Conservation (phyloP, 1,140 invertebrate species). For the Eciton burchellii region DNA sequence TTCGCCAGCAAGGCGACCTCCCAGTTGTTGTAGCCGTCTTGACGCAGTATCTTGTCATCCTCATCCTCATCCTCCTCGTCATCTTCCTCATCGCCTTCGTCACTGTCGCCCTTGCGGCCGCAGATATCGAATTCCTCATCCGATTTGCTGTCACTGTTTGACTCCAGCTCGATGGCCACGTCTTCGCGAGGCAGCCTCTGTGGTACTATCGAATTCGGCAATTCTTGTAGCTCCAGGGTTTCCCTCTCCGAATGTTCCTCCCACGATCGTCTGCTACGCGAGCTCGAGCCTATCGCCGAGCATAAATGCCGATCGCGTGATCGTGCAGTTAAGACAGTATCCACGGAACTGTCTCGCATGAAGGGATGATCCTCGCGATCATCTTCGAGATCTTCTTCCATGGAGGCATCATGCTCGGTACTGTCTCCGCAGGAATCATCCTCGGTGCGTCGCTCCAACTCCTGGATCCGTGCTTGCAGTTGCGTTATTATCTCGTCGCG, state of each 20-base stretch:
- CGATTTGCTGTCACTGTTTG: conserved; percentile 82
- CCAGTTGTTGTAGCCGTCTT: conserved; percentile 89
- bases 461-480: conserved; percentile 90
- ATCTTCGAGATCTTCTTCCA: conserved; percentile 78
- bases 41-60: conserved; percentile 75
- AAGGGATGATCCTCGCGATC: conserved; percentile 86
- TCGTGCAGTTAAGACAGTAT: conserved; percentile 85
- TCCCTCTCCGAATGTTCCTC: conserved; percentile 87
- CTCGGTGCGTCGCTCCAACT: conserved; percentile 86
- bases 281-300: conserved; percentile 79
- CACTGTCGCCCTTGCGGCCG: conserved; percentile 72
- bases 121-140: conserved; percentile 70
- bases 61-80: conserved; percentile 49
- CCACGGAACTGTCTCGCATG: conserved; percentile 87
- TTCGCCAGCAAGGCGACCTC: conserved; percentile 92
- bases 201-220: conserved; percentile 85
- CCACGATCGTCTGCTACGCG: conserved; percentile 85
- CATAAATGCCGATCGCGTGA: conserved; percentile 78
- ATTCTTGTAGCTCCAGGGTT: conserved; percentile 86
- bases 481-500: conserved; percentile 92
- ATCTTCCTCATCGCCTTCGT: conserved; percentile 60
- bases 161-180: conserved; percentile 85
- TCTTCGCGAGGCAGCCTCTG: conserved; percentile 82
- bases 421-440: conserved; percentile 70
- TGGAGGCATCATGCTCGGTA: conserved; percentile 75